Base-by-base conservation (phyloP, 2,113 vertebrate species). In the Hipposideros armiger region DNA sequence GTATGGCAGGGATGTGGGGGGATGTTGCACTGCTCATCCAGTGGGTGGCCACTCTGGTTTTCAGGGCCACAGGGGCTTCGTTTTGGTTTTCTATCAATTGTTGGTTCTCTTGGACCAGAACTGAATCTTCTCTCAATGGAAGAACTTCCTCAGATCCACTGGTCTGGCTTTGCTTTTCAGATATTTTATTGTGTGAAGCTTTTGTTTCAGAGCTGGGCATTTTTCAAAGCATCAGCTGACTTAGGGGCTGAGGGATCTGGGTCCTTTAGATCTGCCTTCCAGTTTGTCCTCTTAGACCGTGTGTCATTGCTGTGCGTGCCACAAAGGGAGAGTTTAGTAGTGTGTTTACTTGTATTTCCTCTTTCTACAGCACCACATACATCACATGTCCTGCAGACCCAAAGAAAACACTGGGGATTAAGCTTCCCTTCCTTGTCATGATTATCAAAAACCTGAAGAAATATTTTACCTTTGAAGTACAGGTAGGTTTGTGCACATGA, bases 391-490 rank as follows among this genome's bases (percentile, higher is more conserved):
- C 99, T n/a, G 99, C 99, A 76, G 99, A 99, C 97, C 99, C 99
- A 5, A 99, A 99, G 98, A 99, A 99, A 98, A 99, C 99, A 0
- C 93, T 99, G 91, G 99, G 99, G 50, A 99, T 99, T 98, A 99
- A 99, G 95, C 99, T 99, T 66, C 99, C 99, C 22, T 99, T 99
- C 97, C 98, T 99, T 47, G 99, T 99, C 73, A 99, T 99, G 99
- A 99, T 99, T 95, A 99, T 99, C 94, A 99, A 99, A 97, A 99
- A 99, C 96, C 98, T 99, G 87, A 99, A 99, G 98, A 99, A 99
- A 91, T 99, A 99, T 97, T 99, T 99, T 97, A 99, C 99, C 22
- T 99, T 99, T 81, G 99, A 99, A 99, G 99, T 99, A 80, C 99
- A 99, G 99, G 99, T 99, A 96, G 93, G 98, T 93, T 8, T 19